Evolutionary conservation across 2,888 invertebrate species (phyloP), one percentile per base, ranked within the genome.

Genomic region (Spodoptera picta): DNA sequence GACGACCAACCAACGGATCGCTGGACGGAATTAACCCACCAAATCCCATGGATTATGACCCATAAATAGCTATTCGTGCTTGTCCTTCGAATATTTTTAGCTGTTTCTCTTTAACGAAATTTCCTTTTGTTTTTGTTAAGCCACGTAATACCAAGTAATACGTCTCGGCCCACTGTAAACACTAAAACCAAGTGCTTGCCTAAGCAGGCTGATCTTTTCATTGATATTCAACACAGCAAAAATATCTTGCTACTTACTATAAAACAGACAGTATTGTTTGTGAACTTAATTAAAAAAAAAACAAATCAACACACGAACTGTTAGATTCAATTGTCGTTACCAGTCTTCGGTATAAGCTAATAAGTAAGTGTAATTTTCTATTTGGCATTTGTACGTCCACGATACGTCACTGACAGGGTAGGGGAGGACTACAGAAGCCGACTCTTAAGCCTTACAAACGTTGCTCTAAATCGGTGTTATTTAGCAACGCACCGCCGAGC

Each of bases 41-140:
- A 83, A 88, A 89, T 87, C 90, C 90, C 52, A 23, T 48, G 89
- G 92, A 92, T 92, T 92, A 92, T 89, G 86, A 87, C 83, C 83
- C 82, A 87, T 88, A 89, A 90, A 91, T 88, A 88, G 88, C 88
- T 82, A 88, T 87, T 87, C 87, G 85, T 88, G 83, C 80, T 83
- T 84, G 81, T 87, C 81, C 82, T 82, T 76, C 75, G 53, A 77
- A 73, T 73, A 66, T 56, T 65, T 56, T 65, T 50, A 27, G 64
- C 73, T 74, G 66, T 71, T 74, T 36, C 6, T 36, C 36, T 36
- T 36, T 9, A 36, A 36, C 36, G 36, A 36, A 36, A 36, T 36
- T 36, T 9, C 36, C 36, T 9, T 36, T 36, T 36, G 9, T 36
- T 36, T 36, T 36, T 36, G 36, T 36, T 36, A 7, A 36, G 2